Base-by-base conservation (phyloP, 2,888 invertebrate species). In the Nebria brevicollis region DNA sequence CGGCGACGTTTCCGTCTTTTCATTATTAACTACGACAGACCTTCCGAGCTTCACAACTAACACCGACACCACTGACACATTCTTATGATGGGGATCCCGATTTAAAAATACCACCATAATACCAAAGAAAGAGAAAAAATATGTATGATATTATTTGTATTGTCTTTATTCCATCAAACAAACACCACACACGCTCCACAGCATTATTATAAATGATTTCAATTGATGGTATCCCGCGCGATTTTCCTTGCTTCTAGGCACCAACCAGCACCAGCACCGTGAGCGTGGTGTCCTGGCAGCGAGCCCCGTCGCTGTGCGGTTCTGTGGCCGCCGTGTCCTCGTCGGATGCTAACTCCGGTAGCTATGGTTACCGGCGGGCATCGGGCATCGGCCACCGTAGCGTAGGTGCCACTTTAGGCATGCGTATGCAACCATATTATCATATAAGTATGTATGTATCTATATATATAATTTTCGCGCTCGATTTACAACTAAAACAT, bases 1-100 rank as follows among this genome's bases (percentile, higher is more conserved):
- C 68, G n/a, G 26, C 88, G 83, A 88, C 88, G 85, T 88, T 88
- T 85, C 88, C 86, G 83, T 89, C 89, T 83, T 70, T 26, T 84
- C 89, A 87, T 54, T 54, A 54, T 54, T 54, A 54, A 54, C 2
- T 13, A 13, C 54, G 2, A 54, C 54, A 13, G 54, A 8, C 54
- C 54, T 54, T 11, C 68, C 68, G 68, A 20, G 1, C 68, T 13
- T 10, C 11, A 15, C 70, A 34, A 25, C 11, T 64, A 34, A 20
- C 25, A 15, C 76, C n/a, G 13, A n/a, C 26, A 75, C 25, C 54
- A 75, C 54, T 20, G 42, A 42, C 34, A 34, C 34, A 34, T 34
- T 34, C 34, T 34, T 34, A 34, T 34, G 34, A 34, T 34, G 34
- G 34, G 54, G 54, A 54, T 11, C 54, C 4, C 54, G 8, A 2